Conservation (phyloP, 2,888 invertebrate genomes). For the Macrophya annulata region DNA sequence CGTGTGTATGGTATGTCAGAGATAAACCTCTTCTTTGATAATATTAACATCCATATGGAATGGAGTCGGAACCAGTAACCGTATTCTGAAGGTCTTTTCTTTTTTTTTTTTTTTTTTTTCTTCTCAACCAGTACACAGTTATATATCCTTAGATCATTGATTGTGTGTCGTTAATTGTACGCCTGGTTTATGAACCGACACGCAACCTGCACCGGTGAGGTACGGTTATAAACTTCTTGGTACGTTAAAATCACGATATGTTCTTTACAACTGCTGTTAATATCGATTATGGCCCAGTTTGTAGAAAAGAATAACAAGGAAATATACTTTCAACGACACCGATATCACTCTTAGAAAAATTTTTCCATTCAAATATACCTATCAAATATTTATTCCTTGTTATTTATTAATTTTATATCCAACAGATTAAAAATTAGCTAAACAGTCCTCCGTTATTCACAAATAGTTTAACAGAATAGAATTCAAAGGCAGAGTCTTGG, state of each 20-base stretch:
- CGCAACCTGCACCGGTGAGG: slow-evolving; percentile 48
- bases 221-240: slow-evolving; percentile 52
- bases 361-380: background rate
- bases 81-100: background rate
- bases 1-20: slow-evolving; percentile 2
- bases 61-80: background rate
- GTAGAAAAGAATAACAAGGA: background rate
- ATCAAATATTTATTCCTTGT: background rate
- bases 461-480: background rate
- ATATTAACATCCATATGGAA: background rate
- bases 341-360: background rate
- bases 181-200: slow-evolving; percentile 49
- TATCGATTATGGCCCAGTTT: slow-evolving; percentile 50
- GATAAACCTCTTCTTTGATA: slow-evolving; percentile 20
- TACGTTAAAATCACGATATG: slow-evolving; percentile 53
- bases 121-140: slow-evolving; percentile 22
- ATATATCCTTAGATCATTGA: slow-evolving; percentile 49
- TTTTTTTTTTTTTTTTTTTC: slow-evolving; percentile 19
- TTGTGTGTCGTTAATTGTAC: slow-evolving; percentile 55
- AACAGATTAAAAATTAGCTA: background rate
- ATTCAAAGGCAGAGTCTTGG: slow-evolving; percentile 11
- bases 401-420: background rate
- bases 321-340: slow-evolving; percentile 11
- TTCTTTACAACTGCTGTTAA: slow-evolving; percentile 47
- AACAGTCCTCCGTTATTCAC: background rate